Evolutionary conservation across 2,113 vertebrate genomes (phyloP).

Genomic region (Proteles cristata): DNA sequence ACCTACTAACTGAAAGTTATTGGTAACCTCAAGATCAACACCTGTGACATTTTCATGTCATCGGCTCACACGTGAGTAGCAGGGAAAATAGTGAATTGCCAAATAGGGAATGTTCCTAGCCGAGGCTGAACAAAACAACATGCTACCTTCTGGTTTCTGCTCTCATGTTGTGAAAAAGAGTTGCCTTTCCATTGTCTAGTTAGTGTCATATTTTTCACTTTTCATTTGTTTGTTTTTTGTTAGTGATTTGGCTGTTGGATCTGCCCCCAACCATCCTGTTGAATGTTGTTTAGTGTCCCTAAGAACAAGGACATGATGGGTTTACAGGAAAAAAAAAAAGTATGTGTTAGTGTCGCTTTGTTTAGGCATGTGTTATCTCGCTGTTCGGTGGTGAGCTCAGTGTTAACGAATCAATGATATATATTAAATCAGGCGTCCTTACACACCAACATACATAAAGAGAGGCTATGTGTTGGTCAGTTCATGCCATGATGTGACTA

Average conservation of each 20-base stretch:
- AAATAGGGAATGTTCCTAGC: neutral
- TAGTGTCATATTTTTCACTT: neutral
- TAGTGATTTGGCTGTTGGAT: neutral
- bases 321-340: neutral
- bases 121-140: fast-evolving
- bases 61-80: neutral
- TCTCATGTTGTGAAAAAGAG: neutral
- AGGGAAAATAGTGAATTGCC: neutral
- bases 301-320: neutral
- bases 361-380: neutral
- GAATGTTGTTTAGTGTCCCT: neutral
- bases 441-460: neutral
- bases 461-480: neutral
- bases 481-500: neutral
- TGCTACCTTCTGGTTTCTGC: neutral
- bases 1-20: neutral
- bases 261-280: neutral
- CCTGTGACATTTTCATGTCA: neutral
- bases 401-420: neutral
- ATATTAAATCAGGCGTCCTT: neutral
- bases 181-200: neutral
- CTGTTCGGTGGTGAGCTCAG: neutral
- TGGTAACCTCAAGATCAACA: neutral
- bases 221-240: neutral
- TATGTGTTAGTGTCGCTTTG: neutral